phyloP scores from a whole-genome alignment of 2,888 invertebrate species.

The Anthophora plumipes region DNA sequence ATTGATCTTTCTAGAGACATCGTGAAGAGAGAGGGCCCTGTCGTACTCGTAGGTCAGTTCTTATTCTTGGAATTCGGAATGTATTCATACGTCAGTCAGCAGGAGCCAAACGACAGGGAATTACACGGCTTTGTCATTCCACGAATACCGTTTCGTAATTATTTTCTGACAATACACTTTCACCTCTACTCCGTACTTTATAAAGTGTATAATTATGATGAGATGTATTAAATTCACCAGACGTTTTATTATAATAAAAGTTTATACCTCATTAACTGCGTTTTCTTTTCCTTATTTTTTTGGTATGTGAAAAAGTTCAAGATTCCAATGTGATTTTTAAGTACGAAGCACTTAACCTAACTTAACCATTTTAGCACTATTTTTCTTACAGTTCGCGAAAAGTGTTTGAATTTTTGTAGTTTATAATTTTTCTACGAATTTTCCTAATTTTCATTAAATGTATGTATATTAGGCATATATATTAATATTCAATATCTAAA shows the following conservation, averaged over 20 bases:
- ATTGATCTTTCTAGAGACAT: conserved; percentile 67
- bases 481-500: too few relatives aligned
- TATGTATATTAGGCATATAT: too few relatives aligned
- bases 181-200: not conserved
- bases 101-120: not conserved
- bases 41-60: conserved; percentile 63
- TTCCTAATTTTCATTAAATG: too few relatives aligned
- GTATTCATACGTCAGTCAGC: conserved; percentile 19
- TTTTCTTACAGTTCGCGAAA: not conserved
- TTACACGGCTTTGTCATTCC: conserved; percentile 13
- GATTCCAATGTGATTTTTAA: not conserved
- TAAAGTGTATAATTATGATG: too few relatives aligned
- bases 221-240: too few relatives aligned
- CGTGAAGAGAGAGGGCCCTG: conserved; percentile 38
- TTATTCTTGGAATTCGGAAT: conserved; percentile 41
- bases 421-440: not conserved
- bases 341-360: not conserved
- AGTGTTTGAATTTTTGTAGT: not conserved
- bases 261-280: not conserved
- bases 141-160: not conserved
- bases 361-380: not conserved
- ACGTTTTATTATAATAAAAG: conserved; percentile 2
- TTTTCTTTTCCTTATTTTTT: too few relatives aligned
- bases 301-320: not conserved
- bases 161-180: not conserved